A percentile compares a stretch with the other conserved stretches of the same genome.
phyloP scores from a whole-genome alignment of 2,888 invertebrate genomes.

The Dexiosoma caninum region DNA sequence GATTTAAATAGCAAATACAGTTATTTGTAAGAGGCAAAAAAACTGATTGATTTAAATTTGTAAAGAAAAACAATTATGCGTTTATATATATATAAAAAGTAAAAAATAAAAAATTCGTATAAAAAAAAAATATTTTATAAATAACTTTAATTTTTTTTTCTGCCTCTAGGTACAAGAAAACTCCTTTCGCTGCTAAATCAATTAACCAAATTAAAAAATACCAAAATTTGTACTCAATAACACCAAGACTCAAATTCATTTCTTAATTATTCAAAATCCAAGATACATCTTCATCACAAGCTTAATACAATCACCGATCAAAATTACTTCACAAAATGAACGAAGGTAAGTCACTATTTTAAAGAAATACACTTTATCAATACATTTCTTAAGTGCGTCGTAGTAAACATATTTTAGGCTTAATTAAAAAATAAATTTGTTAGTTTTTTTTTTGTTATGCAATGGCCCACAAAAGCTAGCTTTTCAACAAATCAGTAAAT shows the following conservation, averaged over 20 bases:
- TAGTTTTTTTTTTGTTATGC: no score
- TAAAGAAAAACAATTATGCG: constrained; percentile 8
- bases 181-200: constrained; percentile 1
- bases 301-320: no score
- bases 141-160: neutral
- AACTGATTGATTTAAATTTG: neutral
- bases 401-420: no score
- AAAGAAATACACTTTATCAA: no score
- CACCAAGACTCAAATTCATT: neutral
- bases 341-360: no score
- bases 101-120: neutral
- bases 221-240: constrained; percentile 37
- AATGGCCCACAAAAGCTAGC: no score
- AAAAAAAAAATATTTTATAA: neutral
- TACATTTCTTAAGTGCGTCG: no score
- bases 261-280: neutral
- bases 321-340: no score
- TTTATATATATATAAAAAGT: neutral
- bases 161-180: neutral
- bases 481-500: no score
- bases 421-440: no score
- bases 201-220: neutral
- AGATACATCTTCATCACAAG: neutral
- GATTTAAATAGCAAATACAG: neutral
- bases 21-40: no score